phyloP scores from a whole-genome alignment of 1,140 invertebrate genomes.

The Melanaphis sacchari region DNA sequence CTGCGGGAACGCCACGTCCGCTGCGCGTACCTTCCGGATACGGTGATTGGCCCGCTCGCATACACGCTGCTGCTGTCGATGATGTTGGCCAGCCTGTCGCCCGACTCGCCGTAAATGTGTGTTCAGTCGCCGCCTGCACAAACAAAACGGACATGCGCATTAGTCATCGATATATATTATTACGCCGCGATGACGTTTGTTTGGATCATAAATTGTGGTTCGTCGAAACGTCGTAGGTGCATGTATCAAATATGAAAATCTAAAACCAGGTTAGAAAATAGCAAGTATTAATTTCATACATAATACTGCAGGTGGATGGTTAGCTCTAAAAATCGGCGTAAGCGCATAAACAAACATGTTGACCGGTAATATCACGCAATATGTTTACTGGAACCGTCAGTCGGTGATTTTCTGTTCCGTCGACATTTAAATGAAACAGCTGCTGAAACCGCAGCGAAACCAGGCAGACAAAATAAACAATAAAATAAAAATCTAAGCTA shows the following conservation, averaged over 20 bases:
- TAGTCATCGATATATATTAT: not conserved
- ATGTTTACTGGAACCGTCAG: not conserved
- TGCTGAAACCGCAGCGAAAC: not conserved
- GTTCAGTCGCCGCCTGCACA: constrained; percentile 62
- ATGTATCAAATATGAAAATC: no score
- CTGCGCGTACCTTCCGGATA: constrained; percentile 66
- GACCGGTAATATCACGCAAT: not conserved
- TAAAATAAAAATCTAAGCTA: not conserved
- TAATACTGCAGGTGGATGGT: no score
- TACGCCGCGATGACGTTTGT: no score
- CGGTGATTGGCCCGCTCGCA: no score
- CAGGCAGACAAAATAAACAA: not conserved
- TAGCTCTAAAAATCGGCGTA: not conserved
- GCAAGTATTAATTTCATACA: no score
- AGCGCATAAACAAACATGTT: not conserved
- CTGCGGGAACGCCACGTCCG: constrained; percentile 80
- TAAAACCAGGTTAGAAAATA: no score
- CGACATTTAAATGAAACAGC: not conserved
- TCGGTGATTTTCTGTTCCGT: not conserved
- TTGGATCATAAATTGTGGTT: no score
- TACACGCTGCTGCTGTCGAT: not conserved
- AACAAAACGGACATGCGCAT: not conserved
- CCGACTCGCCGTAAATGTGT: constrained; percentile 47
- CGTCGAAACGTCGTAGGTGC: no score
- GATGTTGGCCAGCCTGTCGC: constrained; percentile 38